Evolutionary conservation across 2,797 vertebrate species (phyloP), one percentile per base, ranked within the genome.

Genomic region (Megaceryle alcyon): DNA sequence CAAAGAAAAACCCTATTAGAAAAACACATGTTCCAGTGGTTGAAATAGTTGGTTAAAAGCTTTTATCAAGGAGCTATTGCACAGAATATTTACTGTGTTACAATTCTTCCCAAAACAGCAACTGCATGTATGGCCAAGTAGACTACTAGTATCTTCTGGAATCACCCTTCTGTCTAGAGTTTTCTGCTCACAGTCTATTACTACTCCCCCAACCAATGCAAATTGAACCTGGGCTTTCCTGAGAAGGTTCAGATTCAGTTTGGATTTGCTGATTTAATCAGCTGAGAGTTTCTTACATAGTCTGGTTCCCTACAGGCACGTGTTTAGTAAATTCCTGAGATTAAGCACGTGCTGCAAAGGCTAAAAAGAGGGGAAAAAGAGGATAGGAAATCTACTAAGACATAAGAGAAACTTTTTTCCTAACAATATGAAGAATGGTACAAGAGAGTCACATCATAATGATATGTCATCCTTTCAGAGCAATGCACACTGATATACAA

Each of bases 221-320:
- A 92, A 94, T 26, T 26, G 65, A 87, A 69, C 91, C 49, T 61
- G 82, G 41, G 68, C 37, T 77, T 92, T 91, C 53, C 69, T 71
- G 26, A 90, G 57, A 69, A 61, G 28, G 37, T 77, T 65, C 53
- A 86, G 87, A 86, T 83, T 91, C 80, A 81, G 88, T 92, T 77
- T 94, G 87, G 35, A 86, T 83, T 87, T 86, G 37, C 69, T 72
- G 61, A 88, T 89, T 77, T 80, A 65, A 88, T 81, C 79, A 77
- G 43, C 39, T 68, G 56, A 75, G 72, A 85, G 68, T 56, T 94
- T 78, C 57, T 65, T 65, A 86, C 48, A 29, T 12, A 28, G 57
- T 6, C 79, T 70, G 25, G 8, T 51, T 19, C 51, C 78, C 68
- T 64, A n/a, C 44, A 81, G 82, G 82, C 80, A 61, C 5, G 37